These are phyloP conservation scores for Dorcus parallelipipedus DNA, from an alignment of 2,888 invertebrate species.

Conservation along the genomic window DNA sequence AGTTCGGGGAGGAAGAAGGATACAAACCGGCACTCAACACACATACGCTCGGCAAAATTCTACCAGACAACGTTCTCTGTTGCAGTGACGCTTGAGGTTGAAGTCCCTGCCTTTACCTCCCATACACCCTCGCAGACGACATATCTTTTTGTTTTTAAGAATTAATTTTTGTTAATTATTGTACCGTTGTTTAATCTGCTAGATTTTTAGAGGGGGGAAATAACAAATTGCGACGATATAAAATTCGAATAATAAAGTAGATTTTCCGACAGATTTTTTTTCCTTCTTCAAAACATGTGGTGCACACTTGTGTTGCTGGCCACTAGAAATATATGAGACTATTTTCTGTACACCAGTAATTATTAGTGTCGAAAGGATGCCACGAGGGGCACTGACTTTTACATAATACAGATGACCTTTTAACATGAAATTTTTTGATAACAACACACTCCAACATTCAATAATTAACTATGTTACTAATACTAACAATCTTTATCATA, in stretches of 20 bases:
- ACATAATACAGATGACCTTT: conserved; percentile 22
- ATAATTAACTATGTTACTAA: conserved; percentile 1
- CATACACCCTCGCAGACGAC: neutral
- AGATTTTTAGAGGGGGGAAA: neutral
- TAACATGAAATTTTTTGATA: conserved; percentile 13
- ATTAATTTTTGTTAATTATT: neutral
- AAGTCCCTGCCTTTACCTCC: conserved; percentile 12
- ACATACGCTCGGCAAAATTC: conserved; percentile 1
- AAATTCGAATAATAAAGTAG: neutral
- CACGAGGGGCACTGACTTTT: conserved; percentile 25
- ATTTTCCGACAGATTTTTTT: neutral
- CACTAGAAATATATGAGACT: conserved; percentile 5
- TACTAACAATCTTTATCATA: conserved; percentile 5
- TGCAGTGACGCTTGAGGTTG: conserved; percentile 3
- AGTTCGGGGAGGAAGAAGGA: neutral
- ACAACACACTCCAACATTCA: neutral
- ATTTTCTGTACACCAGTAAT: neutral
- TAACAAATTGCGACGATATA: neutral
- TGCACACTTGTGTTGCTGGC: conserved; percentile 29
- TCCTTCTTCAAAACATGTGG: conserved; percentile 30
- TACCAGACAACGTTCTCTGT: conserved; percentile 1
- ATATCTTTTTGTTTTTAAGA: neutral
- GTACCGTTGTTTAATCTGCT: neutral
- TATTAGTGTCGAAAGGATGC: neutral
- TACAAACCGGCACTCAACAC: neutral